Evolutionary conservation across 2,113 vertebrate genomes (phyloP), one percentile per base, ranked within the genome.

Genomic region (Poeciliopsis prolifica): DNA sequence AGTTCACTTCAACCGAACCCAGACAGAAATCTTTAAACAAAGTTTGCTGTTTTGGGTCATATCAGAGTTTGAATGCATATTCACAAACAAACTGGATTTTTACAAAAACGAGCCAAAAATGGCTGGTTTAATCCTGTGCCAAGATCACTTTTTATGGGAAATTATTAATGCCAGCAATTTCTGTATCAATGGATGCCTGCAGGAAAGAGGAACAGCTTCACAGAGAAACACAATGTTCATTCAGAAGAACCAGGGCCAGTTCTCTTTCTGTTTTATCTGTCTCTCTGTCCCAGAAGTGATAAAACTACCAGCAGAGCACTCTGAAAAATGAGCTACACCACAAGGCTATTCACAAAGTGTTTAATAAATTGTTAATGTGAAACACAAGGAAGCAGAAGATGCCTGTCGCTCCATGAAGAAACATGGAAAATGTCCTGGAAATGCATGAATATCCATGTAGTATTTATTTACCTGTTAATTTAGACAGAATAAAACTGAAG

Each of bases 321-420:
- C 54, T 51, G 67, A 29, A n/a, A 44, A 64, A 54, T 31, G 60
- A 73, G 24, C 35, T 42, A 15, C 40, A 42, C 35, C 5, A n/a
- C 28, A 48, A 33, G 42, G 31, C 60, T 24, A 63, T 72, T 66
- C 65, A 74, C 61, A 74, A 74, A 87, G 58, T 60, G 60, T 84
- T 79, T 24, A 26, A 79, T 85, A 64, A 86, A 80, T 85, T 79
- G 81, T 78, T 87, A 72, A 86, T 88, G 80, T 85, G 74, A 81
- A 87, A 88, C 84, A 74, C 66, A 78, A 65, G 13, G n/a, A 77
- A 60, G 61, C 72, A 72, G 31, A 81, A 17, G 12, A 54, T 15
- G 66, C 68, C 82, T 77, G 72, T 83, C 48, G 19, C 61, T 60
- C 78, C 73, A 71, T 84, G 68, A 83, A 40, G 26, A 40, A 22